Conservation (phyloP, 2,113 vertebrate genomes). For the rat (Rattus norvegicus) region DNA sequence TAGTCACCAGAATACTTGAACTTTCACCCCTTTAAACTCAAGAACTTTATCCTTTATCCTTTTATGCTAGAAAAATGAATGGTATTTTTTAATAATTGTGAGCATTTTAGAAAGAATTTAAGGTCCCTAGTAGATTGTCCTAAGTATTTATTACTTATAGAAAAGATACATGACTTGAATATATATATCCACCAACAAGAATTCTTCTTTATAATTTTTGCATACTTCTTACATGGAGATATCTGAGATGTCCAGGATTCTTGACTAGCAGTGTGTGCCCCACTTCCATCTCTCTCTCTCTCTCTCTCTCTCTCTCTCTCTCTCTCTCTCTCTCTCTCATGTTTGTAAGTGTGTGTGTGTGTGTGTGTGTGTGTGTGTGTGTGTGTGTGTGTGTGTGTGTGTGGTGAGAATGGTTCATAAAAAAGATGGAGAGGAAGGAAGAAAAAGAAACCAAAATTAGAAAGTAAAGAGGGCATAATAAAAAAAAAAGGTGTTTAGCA, state of each 20-base stretch:
- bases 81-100: background rate
- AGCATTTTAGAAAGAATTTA: background rate
- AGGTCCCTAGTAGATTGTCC: background rate
- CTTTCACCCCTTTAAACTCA: slow-evolving; percentile 2
- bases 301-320: background rate
- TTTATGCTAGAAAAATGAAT: background rate
- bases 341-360: background rate
- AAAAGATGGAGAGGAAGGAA: background rate
- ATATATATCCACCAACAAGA: background rate
- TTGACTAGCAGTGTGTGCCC: background rate
- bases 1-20: background rate
- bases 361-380: background rate
- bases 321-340: too few species aligned
- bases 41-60: background rate
- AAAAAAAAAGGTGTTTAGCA: background rate
- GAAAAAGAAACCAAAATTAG: background rate
- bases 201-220: background rate
- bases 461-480: background rate
- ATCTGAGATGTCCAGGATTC: background rate
- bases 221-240: background rate
- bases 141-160: background rate
- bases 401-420: background rate
- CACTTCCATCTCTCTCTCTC: background rate
- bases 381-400: background rate
- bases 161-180: background rate